Percentiles rank a stretch among this genome's conserved stretches.
phyloP scores from a whole-genome alignment of 2,888 invertebrate species.

The Cryptus armator region DNA sequence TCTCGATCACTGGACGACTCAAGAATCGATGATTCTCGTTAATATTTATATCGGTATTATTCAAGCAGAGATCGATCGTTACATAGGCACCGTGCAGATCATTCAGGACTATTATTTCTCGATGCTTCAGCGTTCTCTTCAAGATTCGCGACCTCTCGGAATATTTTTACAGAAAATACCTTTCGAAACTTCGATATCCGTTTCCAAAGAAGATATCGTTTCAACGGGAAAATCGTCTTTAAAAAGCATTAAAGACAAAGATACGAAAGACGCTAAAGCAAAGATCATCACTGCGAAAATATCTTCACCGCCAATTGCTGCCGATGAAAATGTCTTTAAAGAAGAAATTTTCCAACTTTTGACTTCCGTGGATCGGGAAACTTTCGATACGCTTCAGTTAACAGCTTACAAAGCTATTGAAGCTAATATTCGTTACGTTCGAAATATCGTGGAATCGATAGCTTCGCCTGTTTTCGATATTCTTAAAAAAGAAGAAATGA shows the following conservation, averaged over 20 bases:
- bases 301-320: slow-evolving; percentile 20
- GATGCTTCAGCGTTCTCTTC: slow-evolving; percentile 74
- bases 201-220: slow-evolving; percentile 22
- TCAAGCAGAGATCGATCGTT: slow-evolving; percentile 88
- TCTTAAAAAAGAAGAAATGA: slow-evolving; percentile 61
- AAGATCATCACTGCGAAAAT: slow-evolving; percentile 44
- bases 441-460: slow-evolving; percentile 66
- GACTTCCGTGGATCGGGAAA: slow-evolving; percentile 24
- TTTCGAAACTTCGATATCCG: slow-evolving; percentile 12
- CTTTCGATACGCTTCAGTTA: slow-evolving; percentile 29
- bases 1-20: slow-evolving; percentile 87
- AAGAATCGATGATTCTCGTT: slow-evolving; percentile 86
- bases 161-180: slow-evolving; percentile 56
- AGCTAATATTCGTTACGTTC: slow-evolving; percentile 67
- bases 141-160: slow-evolving; percentile 49
- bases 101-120: slow-evolving; percentile 85
- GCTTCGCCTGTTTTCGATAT: slow-evolving; percentile 45
- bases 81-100: slow-evolving; percentile 84
- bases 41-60: slow-evolving; percentile 87
- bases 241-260: slow-evolving; percentile 26
- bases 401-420: slow-evolving; percentile 65
- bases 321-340: slow-evolving; percentile 58
- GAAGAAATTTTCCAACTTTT: slow-evolving; percentile 67
- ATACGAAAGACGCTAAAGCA: slow-evolving; percentile 7
- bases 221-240: not conserved